Base-by-base conservation (phyloP, 2,113 vertebrate species). In the Ailurus styani region DNA sequence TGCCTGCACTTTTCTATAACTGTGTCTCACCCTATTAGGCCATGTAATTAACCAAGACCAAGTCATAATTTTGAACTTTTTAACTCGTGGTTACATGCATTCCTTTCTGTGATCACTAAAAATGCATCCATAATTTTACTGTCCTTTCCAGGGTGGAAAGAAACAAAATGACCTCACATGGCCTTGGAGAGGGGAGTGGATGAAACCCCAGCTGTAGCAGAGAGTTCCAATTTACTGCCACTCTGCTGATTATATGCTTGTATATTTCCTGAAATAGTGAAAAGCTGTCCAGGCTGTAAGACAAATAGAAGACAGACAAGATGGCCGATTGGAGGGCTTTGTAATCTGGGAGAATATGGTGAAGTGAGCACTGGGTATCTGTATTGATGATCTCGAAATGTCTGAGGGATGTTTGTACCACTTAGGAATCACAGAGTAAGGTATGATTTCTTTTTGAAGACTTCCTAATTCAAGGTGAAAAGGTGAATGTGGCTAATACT, bases 231-330 rank as follows among this genome's bases (percentile, higher is more conserved):
- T 98, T 98, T 98, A 79, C 97, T 98, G 97, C 84, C 90, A 96
- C 79, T 83, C 92, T 94, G 92, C 77, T 98, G 97, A 97, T 98
- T 97, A 97, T 94, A 96, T 94, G 87, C 84, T 96, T 97, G 92
- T 83, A 64, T 97, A 95, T 96, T 98, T 97, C 94, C 94, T 82
- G 93, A 98, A 98, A 97, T 98, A 98, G 97, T 93, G 73, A 95
- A 97, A 97, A 96, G 87, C 73, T 93, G 79, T 73, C 52, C 25
- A 72, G 55, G 45, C 83, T 98, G 79, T 93, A 94, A 90, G 95
- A 97, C 50, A 96, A 96, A 95, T 87, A 78, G 70, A 90, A 93
- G 81, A 77, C 85, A 91, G 77, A 78, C 66, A 96, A 95, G 34
- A 96, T 87, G 84, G 79, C 57, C 34, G 29, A 57, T 82, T 8